Evolutionary conservation across 2,888 invertebrate genomes (phyloP).

Genomic region (Cataglyphis cursor): DNA sequence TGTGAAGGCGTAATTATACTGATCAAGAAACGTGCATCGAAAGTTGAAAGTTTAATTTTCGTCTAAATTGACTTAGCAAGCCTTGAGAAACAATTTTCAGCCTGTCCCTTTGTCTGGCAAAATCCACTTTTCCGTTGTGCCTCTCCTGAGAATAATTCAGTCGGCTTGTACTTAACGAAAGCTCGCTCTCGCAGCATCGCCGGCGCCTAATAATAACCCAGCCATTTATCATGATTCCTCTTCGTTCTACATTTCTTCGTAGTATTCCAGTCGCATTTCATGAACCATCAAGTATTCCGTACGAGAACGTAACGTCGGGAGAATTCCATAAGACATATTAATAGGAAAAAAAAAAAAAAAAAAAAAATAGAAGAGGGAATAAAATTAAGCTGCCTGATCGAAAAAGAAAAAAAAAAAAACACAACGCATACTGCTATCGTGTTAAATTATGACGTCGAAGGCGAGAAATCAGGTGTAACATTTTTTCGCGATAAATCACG

Average conservation of each 20-base stretch:
- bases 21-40: constrained; percentile 2
- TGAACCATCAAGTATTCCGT: constrained; percentile 45
- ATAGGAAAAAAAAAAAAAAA: not conserved
- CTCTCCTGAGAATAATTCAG: constrained; percentile 55
- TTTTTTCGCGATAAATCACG: not conserved
- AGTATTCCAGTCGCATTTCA: constrained; percentile 55
- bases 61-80: constrained; percentile 15
- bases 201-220: constrained; percentile 60
- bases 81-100: constrained; percentile 44
- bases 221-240: constrained; percentile 63
- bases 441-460: constrained; percentile 25
- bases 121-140: constrained; percentile 33
- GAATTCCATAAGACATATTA: constrained; percentile 37
- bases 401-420: not conserved
- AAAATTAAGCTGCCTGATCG: constrained; percentile 29
- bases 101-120: constrained; percentile 29
- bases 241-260: constrained; percentile 43
- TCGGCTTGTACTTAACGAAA: constrained; percentile 69
- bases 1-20: not conserved
- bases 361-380: constrained; percentile 58
- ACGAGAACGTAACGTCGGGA: constrained; percentile 23
- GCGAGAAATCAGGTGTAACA: constrained; percentile 27
- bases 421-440: constrained; percentile 2
- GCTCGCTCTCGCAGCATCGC: constrained; percentile 53
- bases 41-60: constrained; percentile 17